These are phyloP conservation scores for Lasioglossum leucozonium DNA, from an alignment of 2,888 invertebrate species.

Conservation along the genomic window DNA sequence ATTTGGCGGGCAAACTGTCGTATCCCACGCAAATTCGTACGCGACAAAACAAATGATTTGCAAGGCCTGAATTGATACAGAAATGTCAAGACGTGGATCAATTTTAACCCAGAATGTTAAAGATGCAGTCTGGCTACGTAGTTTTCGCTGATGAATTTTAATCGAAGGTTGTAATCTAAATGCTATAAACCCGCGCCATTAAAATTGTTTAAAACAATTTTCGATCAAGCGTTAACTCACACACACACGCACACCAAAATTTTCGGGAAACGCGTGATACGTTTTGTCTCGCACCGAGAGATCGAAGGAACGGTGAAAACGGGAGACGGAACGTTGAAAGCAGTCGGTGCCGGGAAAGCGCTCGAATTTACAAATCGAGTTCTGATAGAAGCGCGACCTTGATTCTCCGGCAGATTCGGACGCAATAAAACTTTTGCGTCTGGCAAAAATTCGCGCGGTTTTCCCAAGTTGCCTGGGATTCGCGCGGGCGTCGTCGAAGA, in stretches of 20 bases:
- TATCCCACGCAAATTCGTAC: no score
- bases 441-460: constrained; percentile 13
- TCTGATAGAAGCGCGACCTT: constrained; percentile 36
- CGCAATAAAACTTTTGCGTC: constrained; percentile 47
- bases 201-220: not conserved
- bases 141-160: not conserved
- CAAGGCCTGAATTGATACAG: no score
- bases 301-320: not conserved
- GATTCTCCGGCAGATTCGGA: constrained; percentile 28
- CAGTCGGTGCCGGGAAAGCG: not conserved
- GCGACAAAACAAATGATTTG: no score
- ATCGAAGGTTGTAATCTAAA: not conserved
- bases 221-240: not conserved
- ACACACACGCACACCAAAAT: not conserved
- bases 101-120: not conserved
- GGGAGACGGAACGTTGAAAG: not conserved
- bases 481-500: constrained; percentile 28
- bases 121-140: not conserved
- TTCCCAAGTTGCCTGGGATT: not conserved
- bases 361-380: constrained; percentile 39
- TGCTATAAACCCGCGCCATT: not conserved
- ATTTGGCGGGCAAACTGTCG: no score
- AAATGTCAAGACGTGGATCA: not conserved
- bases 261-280: not conserved
- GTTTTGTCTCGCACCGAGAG: not conserved